These are phyloP conservation scores for Ursus arctos DNA, from an alignment of 2,113 vertebrate species.

Conservation along the genomic window DNA sequence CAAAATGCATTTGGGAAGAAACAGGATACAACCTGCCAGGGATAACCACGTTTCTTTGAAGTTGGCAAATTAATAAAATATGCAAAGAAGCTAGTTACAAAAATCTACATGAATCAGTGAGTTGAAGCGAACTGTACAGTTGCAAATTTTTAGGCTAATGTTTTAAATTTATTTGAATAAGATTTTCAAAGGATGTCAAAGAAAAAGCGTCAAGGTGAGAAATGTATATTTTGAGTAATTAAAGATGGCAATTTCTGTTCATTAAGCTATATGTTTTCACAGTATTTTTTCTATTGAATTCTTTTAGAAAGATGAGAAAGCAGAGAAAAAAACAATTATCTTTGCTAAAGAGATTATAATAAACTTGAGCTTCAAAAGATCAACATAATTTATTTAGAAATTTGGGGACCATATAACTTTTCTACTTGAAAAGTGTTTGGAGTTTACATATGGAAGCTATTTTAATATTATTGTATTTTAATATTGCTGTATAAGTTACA, in stretches of 20 bases:
- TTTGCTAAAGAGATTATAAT: not conserved
- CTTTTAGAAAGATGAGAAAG: conserved; percentile 31
- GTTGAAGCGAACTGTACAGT: conserved; percentile 12
- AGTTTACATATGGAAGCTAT: conserved; percentile 16
- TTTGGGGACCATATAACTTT: not conserved
- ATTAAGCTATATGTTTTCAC: not conserved
- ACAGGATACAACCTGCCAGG: not conserved
- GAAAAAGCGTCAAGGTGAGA: conserved; percentile 16
- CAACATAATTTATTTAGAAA: conserved; percentile 53
- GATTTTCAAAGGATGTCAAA: conserved; percentile 52
- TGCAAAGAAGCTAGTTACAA: conserved; percentile 30
- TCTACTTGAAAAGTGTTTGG: not conserved
- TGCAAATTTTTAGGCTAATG: conserved; percentile 50
- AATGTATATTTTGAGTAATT: not conserved
- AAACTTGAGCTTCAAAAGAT: conserved; percentile 46
- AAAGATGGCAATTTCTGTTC: conserved; percentile 37
- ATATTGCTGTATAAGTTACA: not conserved
- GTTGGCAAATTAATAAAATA: conserved; percentile 54
- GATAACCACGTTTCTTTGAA: not conserved
- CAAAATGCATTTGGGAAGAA: conserved; percentile 51
- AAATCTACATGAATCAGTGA: conserved; percentile 27
- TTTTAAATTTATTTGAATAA: conserved; percentile 63
- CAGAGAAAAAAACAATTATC: not conserved
- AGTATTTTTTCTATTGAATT: conserved; percentile 6
- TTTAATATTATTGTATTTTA: not conserved